phyloP scores from a whole-genome alignment of 1,140 invertebrate genomes.

The Agraylea sexmaculata region DNA sequence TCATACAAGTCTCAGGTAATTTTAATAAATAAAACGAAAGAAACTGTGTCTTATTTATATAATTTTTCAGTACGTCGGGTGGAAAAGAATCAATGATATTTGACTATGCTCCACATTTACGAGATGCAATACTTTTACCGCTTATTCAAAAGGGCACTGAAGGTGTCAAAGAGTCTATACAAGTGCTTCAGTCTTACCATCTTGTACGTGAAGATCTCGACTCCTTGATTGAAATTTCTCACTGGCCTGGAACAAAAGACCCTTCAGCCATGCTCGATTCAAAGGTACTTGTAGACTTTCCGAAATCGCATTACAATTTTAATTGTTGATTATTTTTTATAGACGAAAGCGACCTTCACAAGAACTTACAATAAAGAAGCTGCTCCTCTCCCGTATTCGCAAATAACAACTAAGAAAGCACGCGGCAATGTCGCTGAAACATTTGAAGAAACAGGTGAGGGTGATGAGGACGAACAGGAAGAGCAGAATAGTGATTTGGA shows the following conservation, averaged over 20 bases:
- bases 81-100: conserved; percentile 64
- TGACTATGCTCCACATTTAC: conserved; percentile 70
- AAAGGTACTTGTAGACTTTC: too few species aligned
- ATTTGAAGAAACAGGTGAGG: conserved; percentile 34
- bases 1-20: conserved; percentile 68
- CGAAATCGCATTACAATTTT: too few species aligned
- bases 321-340: conserved; percentile 19
- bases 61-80: conserved; percentile 52
- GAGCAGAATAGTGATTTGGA: conserved; percentile 50
- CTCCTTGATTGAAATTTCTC: conserved; percentile 67
- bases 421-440: conserved; percentile 25
- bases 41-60: conserved; percentile 5
- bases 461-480: conserved; percentile 37
- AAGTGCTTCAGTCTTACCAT: conserved; percentile 70
- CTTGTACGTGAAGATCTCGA: conserved; percentile 86
- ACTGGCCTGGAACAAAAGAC: conserved; percentile 72
- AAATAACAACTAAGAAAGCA: conserved; percentile 41
- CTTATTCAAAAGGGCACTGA: conserved; percentile 55
- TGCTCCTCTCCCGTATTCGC: conserved; percentile 57
- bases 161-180: conserved; percentile 61
- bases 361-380: conserved; percentile 80
- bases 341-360: conserved; percentile 89
- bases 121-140: conserved; percentile 60
- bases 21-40: conserved; percentile 1
- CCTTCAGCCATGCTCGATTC: conserved; percentile 62